These are phyloP conservation scores for Craniophora ligustri DNA, from an alignment of 2,888 invertebrate genomes.

Conservation along the genomic window DNA sequence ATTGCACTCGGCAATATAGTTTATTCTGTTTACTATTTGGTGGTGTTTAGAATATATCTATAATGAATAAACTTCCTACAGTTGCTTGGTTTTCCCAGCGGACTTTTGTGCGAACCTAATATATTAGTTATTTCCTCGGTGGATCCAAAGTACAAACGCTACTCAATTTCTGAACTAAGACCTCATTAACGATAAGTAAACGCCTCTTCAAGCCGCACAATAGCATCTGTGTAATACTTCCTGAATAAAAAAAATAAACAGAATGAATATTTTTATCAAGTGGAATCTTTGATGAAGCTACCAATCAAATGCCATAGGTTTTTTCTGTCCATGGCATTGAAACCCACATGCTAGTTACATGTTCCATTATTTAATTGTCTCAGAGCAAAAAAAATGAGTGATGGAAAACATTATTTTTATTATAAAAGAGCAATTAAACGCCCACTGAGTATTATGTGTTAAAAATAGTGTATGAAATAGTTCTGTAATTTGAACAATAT, in stretches of 20 bases:
- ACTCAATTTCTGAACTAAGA: background rate
- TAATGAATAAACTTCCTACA: too few species aligned
- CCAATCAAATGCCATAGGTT: constrained; percentile 27
- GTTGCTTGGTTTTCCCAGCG: too few species aligned
- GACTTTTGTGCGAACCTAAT: too few species aligned
- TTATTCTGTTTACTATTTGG: too few species aligned
- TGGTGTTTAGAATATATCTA: too few species aligned
- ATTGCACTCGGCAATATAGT: too few species aligned
- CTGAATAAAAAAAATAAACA: constrained; percentile 26
- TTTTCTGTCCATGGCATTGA: constrained; percentile 48
- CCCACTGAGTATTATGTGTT: constrained; percentile 28
- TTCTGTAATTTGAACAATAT: too few species aligned
- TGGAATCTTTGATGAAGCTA: constrained; percentile 26
- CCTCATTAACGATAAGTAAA: background rate
- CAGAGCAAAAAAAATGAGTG: constrained; percentile 42
- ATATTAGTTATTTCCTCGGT: too few species aligned
- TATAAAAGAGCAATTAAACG: constrained; percentile 45
- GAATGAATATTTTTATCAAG: constrained; percentile 37
- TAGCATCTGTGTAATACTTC: constrained; percentile 33
- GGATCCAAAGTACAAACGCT: background rate
- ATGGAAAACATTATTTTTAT: constrained; percentile 34
- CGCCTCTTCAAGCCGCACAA: constrained; percentile 13
- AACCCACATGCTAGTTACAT: constrained; percentile 30
- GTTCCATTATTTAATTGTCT: constrained; percentile 39
- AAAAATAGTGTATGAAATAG: constrained; percentile 21